Base-by-base conservation (phyloP, 2,888 invertebrate species). In the Elysia crispata region DNA sequence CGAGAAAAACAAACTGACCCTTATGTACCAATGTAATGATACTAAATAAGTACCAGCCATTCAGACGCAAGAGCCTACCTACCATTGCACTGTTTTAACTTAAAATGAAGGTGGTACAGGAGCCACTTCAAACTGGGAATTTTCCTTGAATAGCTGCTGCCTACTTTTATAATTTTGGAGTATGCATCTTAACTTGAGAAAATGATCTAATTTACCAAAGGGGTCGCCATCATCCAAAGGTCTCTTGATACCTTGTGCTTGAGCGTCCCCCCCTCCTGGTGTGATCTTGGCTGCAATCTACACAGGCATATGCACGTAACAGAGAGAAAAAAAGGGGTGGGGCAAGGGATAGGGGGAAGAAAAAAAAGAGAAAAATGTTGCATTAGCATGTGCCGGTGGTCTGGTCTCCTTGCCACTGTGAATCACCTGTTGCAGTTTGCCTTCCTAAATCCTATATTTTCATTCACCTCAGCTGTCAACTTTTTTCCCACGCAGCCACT, bases 211-310 rank as follows among this genome's bases (percentile, higher is more conserved):
- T 81, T 81, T 80, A 83, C 80, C 83, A 81, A 83, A 81, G 83
- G 79, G 77, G 83, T 87, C 86, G 84, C 87, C 89, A 81, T 86
- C 85, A 81, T 90, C 89, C 86, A 87, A 85, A 83, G 87, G 87
- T 85, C 89, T 85, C 85, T 89, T 89, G 83, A 87, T 82, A 81
- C 86, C 86, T 83, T 84, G 84, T 83, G 86, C 85, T 83, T 85
- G 85, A 83, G 86, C 88, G 87, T 89, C 89, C 76, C 89, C 90
- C 64, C 85, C 85, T 78, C 87, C 88, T 73, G 89, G 90, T 78
- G 89, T 88, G 74, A 90, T 88, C 86, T 90, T 90, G 81, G 90
- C 90, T 82, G 90, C 90, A 81, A 90, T 90, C 90, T 90, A 69
- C 78, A 77, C 69, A 79, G 70, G 79, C 76, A 82, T 75, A 79